Evolutionary conservation across 2,113 vertebrate species (phyloP), one percentile per base, ranked within the genome.

Genomic region (Gopherus evgoodei): DNA sequence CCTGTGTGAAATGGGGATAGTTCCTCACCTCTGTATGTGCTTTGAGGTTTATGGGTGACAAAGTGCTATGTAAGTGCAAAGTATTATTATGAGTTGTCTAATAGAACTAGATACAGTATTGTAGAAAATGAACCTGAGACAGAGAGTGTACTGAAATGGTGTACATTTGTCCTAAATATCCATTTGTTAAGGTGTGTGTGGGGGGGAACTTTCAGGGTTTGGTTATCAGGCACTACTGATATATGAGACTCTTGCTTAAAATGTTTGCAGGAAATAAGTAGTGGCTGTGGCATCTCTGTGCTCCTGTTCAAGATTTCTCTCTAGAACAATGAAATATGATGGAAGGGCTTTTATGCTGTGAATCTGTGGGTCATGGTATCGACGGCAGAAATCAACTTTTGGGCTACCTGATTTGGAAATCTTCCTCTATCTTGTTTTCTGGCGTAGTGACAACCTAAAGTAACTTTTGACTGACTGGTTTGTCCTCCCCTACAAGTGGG

Each of bases 1-100:
- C 84, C 57, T 21, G 49, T 52, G 90, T 95, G 62, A 94, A 93
- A 83, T 0, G 0, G 90, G 78, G 85, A 38, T 75, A 24, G 9
- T n/a, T 69, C 8, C 65, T 69, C 87, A 79, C 87, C 89, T 96
- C 62, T 90, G 85, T 82, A 88, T 16, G 65, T 8, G 59, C 65
- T 49, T 72, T 83, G 72, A 83, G 94, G 93, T 88, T 85, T 88
- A 62, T 95, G 93, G 95, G 95, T 81, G 57, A 85, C 53, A 91
- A 93, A 31, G 31, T 91, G 85, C 75, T 17, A 29, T 76, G 87
- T 84, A 76, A 22, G 86, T 95, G 93, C 86, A 65, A 96, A 88
- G 42, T 47, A 44, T 42, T 79, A 79, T 95, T 93, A 92, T 82
- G 90, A 92, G 80, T 84, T 94, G 89, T 91, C 93, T 93, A 85